Evolutionary conservation across 1,140 invertebrate species (phyloP), one percentile per base, ranked within the genome.

Genomic region (Cydia amplana): DNA sequence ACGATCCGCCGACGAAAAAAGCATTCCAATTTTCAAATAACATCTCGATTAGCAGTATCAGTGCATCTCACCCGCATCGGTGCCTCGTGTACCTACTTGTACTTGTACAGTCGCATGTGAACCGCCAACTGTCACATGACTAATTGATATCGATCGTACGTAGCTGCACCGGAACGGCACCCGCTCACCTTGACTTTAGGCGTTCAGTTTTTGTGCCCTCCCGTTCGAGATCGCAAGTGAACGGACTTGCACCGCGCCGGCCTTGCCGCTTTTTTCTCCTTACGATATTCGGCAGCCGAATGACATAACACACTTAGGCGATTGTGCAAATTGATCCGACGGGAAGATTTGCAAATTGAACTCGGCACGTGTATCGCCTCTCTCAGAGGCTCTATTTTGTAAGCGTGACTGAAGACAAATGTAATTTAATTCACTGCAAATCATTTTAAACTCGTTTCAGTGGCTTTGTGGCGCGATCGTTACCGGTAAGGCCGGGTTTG

Each of bases 181-280:
- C 81, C 80, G 87, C 80, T 88, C 80, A 85, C 88, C 88, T 90
- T 90, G 88, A 89, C 82, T 88, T 88, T 88, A 85, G 84, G 83
- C 83, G 82, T 14, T 36, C 65, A 18, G 65, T 70, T 70, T 70
- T 70, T 70, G 65, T 70, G 65, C 65, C 74, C 77, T 79, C 77
- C 76, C 79, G 77, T 79, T 77, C 84, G 88, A 89, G 87, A 91
- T 84, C 87, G 89, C 82, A 89, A 91, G 89, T 89, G 89, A 91
- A 86, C 87, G 87, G 88, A 82, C 83, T 88, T 88, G 88, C 86
- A 88, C 75, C 36, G 77, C 72, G 60, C 72, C 82, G 86, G 80
- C 89, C 89, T 91, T 87, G 87, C 16, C 79, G 80, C 77, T 83
- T 85, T 85, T 90, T 86, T 86, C 83, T 82, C 78, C 79, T 82